Evolutionary conservation across 1,140 invertebrate genomes (phyloP), one percentile per base, ranked within the genome.

Genomic region (Campoletis sonorensis): DNA sequence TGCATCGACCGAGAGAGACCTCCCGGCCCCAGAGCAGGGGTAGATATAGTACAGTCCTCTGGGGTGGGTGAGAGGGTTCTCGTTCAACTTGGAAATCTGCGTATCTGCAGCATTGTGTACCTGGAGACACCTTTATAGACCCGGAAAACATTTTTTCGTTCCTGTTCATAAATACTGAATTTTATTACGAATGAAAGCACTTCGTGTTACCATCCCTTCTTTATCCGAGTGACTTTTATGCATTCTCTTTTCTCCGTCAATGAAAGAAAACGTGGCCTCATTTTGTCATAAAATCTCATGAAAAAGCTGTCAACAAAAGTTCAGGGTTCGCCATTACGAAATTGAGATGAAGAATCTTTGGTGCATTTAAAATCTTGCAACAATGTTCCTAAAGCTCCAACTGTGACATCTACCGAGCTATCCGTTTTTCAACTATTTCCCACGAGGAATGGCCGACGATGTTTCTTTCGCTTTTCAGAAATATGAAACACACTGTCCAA

Each of bases 1-100:
- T 70, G 67, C 67, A 70, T 70, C 67, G 67, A 70, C 67, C 67
- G 67, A 70, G 67, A 70, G 67, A 70, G 67, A 70, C 67, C 67
- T 70, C 67, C 67, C 30, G 67, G 67, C 67, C 67, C 67, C 67
- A 33, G 67, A 13, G 30, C 30, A 27, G 27, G 0, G 0, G 27
- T 70, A 33, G 67, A 7, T 70, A 70, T 70, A 70, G 16, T 70
- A 70, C 15, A 33, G 27, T n/a, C 67, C 67, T 26, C 26, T 27
- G 61, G 67, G 16, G 67, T 15, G 64, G 27, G 5, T 33, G 16
- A 70, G 67, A 33, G 67, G 30, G 27, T n/a, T 33, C 30, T 70
- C 67, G 67, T 70, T 33, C 30, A n/a, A 33, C 67, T 70, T 33
- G 67, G 30, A 15, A 70, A 70, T 70, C 67, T 33, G 67, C 67